Evolutionary conservation across 2,797 vertebrate species (phyloP), one percentile per base, ranked within the genome.

Genomic region (Centropyge bicolor): DNA sequence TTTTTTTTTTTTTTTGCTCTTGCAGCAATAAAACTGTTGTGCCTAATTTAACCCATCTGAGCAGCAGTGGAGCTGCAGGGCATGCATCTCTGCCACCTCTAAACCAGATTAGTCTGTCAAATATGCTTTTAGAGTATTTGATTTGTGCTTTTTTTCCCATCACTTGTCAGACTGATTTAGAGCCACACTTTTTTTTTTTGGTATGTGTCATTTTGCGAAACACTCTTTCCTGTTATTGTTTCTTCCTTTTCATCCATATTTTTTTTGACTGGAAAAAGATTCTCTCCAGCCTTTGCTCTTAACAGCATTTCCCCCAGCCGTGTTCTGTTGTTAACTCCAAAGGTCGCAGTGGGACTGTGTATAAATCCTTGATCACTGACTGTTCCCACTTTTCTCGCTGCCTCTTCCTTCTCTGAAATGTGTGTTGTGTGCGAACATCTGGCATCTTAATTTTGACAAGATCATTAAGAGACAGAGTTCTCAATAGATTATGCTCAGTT

Each of bases 61-160:
- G 82, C 78, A 81, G 70, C 71, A 52, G 65, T 65, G 35, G 70
- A 75, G 85, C 84, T 74, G 56, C 82, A 63, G 86, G 86, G 78
- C 85, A 84, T 86, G 78, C 64, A 81, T 86, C 84, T 84, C 70
- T 82, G 80, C 76, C 86, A 86, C 87, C 77, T 79, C 70, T 54
- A 86, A 90, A 93, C 86, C 81, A 86, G 83, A 92, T 93, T 88
- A 90, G 68, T 22, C 85, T 89, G 86, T 92, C 87, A 85, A 80
- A 80, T 87, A 66, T 80, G 80, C 86, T 83, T 85, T 87, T 75
- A 87, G 59, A 82, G 55, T 78, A 84, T 81, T 86, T 74, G 45
- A 82, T 88, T 76, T 69, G 61, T 63, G 11, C 57, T 89, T 78
- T 67, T 43, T 46, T 22, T 51, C 3, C 9, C 38, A 3, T 46